Evolutionary conservation across 2,888 invertebrate genomes (phyloP), one percentile per base, ranked within the genome.

Genomic region (Laspeyria flexula): DNA sequence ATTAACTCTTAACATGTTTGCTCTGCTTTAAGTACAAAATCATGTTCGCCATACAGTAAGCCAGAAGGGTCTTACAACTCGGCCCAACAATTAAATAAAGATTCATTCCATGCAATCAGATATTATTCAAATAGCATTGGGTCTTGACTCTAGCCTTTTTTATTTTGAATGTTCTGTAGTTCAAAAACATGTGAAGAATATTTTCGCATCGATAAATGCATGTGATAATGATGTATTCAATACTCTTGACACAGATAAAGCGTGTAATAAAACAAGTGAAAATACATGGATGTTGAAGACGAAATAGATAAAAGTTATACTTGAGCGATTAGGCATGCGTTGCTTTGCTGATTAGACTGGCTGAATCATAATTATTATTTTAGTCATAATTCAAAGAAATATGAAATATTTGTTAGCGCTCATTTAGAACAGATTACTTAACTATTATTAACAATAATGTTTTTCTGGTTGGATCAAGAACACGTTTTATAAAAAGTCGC

Each of bases 91-190:
- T 53, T 51, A 65, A 38, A 55, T 47, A 47, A 52, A 47, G 11
- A 13, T 13, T 7, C 18, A 21, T 41, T 43, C 70, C 65, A 77
- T 76, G 80, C 83, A 85, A 85, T 86, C 86, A 86, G 73, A 66
- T 72, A 68, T 7, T 82, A 86, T 85, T 85, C 85, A 86, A 82
- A 80, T 70, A 81, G 82, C 79, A 69, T 63, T 44, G 54, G 61
- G 11, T 30, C 18, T 52, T 61, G 60, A 45, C 47, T 51, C 50
- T 62, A 62, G 73, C 70, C 63, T 75, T 74, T 77, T 76, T 75
- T 52, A 15, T 29, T 7, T 23, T 18, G 54, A 48, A 47, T 41
- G 31, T 27, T 54, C 21, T 12, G 42, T 39, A 49, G 54, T 58
- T 61, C 55, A 47, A 55, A 58, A 54, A 31, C 43, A 43, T 43